A percentile compares a stretch with the other conserved stretches of the same genome.
Conservation (phyloP, 30 jellyfish, hydroid and myxozoan genomes). For the Pelagia noctiluca region DNA sequence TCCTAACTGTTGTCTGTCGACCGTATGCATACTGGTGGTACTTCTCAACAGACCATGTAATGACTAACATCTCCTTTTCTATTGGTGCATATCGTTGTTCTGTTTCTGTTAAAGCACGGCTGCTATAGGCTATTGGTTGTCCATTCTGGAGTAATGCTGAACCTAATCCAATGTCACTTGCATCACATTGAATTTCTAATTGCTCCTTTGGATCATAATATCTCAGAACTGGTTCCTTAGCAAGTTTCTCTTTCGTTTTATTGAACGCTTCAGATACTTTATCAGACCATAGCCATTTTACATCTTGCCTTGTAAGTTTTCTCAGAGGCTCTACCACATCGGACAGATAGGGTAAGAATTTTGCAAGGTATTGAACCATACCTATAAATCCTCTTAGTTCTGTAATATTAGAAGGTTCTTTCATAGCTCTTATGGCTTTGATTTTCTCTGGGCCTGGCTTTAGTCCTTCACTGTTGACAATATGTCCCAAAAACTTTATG, state of each 20-base stretch:
- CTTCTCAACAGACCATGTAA: constrained; percentile 22
- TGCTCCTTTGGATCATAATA: constrained; percentile 53
- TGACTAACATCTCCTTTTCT: constrained; percentile 45
- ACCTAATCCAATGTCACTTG: constrained; percentile 64
- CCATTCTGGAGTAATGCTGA: constrained; percentile 72
- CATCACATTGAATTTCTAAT: constrained; percentile 63
- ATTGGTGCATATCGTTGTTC: constrained; percentile 57
- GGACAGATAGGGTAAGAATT: constrained; percentile 62
- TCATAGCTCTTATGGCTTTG: constrained; percentile 57
- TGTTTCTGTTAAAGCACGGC: constrained; percentile 34
- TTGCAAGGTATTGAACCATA: constrained; percentile 53
- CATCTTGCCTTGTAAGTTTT: constrained; percentile 57
- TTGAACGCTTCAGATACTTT: constrained; percentile 50
- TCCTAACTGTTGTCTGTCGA: constrained; percentile 33
- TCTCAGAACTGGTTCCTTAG: constrained; percentile 37
- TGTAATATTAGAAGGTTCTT: constrained; percentile 47
- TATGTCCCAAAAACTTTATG: constrained; percentile 55
- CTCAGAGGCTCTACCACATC: constrained; percentile 65
- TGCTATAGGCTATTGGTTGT: constrained; percentile 48
- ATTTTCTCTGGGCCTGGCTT: constrained; percentile 71
- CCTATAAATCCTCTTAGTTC: constrained; percentile 65
- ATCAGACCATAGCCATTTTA: constrained; percentile 51
- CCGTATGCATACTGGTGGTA: constrained; percentile 44
- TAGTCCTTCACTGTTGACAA: constrained; percentile 61
- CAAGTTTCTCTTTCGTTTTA: constrained; percentile 46